These are phyloP conservation scores for Hesperophylax magnus DNA, from an alignment of 1,140 invertebrate species.

Conservation along the genomic window DNA sequence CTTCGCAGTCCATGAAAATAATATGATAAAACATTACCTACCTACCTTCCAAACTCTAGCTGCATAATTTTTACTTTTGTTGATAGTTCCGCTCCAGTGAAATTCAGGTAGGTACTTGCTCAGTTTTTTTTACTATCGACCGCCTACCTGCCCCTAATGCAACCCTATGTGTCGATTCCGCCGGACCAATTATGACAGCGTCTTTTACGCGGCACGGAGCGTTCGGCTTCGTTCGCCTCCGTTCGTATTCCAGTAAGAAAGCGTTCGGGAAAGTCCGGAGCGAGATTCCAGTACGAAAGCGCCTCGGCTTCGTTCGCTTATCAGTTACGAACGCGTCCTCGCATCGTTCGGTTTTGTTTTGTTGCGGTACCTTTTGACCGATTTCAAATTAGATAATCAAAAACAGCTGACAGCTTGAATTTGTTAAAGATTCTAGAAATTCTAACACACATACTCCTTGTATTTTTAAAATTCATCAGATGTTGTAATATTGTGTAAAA, in stretches of 20 bases:
- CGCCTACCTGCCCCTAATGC: conserved; percentile 29
- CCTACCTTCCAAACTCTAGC: background rate
- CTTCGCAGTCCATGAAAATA: background rate
- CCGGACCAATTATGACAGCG: conserved; percentile 8
- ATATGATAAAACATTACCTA: background rate
- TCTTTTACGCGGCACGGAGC: conserved; percentile 22
- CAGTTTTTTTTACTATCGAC: conserved; percentile 29
- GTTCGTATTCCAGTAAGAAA: conserved; percentile 28
- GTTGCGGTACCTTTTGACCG: background rate
- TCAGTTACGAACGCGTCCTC: conserved; percentile 20
- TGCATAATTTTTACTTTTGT: conserved; percentile 4
- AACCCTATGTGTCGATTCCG: background rate
- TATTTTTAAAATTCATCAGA: background rate
- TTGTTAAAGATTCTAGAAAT: background rate
- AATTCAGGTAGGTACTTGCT: conserved; percentile 12
- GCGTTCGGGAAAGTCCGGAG: conserved; percentile 10
- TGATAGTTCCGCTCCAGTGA: conserved; percentile 20
- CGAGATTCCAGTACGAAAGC: conserved; percentile 14
- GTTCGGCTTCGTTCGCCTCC: conserved; percentile 9
- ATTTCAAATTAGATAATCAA: conserved; percentile 24
- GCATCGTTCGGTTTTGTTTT: conserved; percentile 1
- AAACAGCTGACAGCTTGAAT: conserved; percentile 30
- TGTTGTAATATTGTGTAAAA: background rate
- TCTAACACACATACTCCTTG: background rate
- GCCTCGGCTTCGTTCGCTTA: conserved; percentile 28